phyloP scores from a whole-genome alignment of 2,888 invertebrate species.

The Dorcus parallelipipedus region DNA sequence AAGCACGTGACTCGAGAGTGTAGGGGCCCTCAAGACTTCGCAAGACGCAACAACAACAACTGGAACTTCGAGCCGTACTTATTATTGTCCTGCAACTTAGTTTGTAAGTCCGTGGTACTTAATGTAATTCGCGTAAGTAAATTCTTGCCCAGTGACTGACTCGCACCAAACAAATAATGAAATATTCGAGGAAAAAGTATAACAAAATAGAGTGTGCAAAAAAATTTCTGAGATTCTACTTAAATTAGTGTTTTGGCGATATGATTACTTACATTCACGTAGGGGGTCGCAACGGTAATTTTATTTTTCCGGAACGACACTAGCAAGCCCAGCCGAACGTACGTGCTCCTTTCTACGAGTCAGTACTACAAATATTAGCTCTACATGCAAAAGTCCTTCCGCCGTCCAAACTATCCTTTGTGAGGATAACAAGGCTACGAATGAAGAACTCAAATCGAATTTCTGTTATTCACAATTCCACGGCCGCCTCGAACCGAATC shows the following conservation, averaged over 20 bases:
- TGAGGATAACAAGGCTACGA: slow-evolving; percentile 43
- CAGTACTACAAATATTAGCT: slow-evolving; percentile 36
- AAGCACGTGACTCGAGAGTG: slow-evolving; percentile 32
- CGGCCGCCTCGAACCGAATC: slow-evolving; percentile 41
- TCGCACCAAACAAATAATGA: too few species aligned
- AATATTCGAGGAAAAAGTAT: too few species aligned
- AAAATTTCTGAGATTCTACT: too few species aligned
- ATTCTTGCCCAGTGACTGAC: neutral
- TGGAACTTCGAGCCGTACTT: neutral
- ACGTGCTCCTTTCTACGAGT: slow-evolving; percentile 18
- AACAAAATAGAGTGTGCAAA: too few species aligned
- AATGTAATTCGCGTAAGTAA: neutral
- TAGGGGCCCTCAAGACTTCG: neutral
- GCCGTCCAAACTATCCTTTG: slow-evolving; percentile 42
- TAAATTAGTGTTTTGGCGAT: too few species aligned
- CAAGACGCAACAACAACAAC: slow-evolving; percentile 3
- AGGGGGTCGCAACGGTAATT: neutral
- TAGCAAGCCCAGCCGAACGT: neutral
- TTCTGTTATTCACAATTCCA: slow-evolving; percentile 39
- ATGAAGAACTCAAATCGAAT: slow-evolving; percentile 49
- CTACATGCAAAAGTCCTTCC: slow-evolving; percentile 41
- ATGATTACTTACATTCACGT: too few species aligned
- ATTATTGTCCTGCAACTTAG: slow-evolving; percentile 1
- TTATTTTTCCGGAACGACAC: neutral
- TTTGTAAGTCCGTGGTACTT: neutral